Evolutionary conservation across 1,140 invertebrate species (phyloP).

Genomic region (Planococcus citri): DNA sequence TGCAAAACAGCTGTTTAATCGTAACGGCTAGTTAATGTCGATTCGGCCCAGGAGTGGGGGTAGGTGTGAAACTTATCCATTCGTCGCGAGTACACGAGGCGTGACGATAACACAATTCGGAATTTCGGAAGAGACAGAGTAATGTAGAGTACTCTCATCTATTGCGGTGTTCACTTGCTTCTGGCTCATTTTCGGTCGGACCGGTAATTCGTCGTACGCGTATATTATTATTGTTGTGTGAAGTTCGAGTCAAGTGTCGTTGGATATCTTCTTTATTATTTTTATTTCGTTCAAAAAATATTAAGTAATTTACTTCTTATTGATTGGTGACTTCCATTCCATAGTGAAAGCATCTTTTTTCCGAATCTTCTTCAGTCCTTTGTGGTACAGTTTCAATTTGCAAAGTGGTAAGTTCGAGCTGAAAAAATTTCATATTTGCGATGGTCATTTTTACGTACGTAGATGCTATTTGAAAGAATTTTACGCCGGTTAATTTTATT

Average conservation of each 20-base stretch:
- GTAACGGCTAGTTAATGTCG: not conserved
- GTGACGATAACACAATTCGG: not conserved
- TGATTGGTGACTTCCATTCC: not conserved
- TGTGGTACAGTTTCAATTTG: too few relatives aligned
- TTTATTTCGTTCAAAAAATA: too few relatives aligned
- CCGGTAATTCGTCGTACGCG: not conserved
- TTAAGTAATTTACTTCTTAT: too few relatives aligned
- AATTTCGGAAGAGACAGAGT: too few relatives aligned
- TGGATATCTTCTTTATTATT: not conserved
- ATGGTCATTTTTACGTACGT: too few relatives aligned
- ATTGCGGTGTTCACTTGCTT: not conserved
- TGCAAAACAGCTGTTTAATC: conserved; percentile 6
- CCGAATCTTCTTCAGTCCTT: too few relatives aligned
- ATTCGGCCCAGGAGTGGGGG: not conserved
- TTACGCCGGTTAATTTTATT: too few relatives aligned
- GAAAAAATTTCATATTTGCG: too few relatives aligned
- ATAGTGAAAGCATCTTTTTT: not conserved
- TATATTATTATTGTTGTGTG: not conserved
- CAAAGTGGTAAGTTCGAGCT: too few relatives aligned
- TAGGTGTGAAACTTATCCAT: conserved; percentile 3
- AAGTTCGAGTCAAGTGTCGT: too few relatives aligned
- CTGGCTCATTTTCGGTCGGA: not conserved
- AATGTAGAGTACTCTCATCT: not conserved
- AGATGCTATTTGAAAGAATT: too few relatives aligned
- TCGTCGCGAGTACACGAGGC: conserved; percentile 4